Evolutionary conservation across 2,113 vertebrate genomes (phyloP), one percentile per base, ranked within the genome.

Genomic region (Peucedramus taeniatus): DNA sequence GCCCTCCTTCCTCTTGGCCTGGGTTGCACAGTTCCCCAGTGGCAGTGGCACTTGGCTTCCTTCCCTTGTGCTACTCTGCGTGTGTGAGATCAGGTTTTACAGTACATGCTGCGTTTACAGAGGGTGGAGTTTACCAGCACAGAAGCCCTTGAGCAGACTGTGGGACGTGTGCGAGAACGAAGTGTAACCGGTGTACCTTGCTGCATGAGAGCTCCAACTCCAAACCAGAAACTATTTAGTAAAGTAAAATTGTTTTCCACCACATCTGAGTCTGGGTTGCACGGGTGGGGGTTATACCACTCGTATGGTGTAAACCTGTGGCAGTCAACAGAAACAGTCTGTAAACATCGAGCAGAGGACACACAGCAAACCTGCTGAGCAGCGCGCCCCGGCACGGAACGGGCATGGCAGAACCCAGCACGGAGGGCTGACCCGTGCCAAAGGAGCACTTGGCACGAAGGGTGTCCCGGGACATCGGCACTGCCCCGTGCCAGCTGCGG

Each of bases 201-300:
- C 98, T 99, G 99, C 99, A 99, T 99, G 98, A 99, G 99, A 84
- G 99, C 98, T 98, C 98, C 98, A 94, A 99, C 99, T 97, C 99
- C 99, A 98, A 99, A 99, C 99, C 99, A 99, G 96, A 99, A 99
- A 97, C 99, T 99, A 97, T 99, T 99, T 96, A 99, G 99, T 72
- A 99, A 98, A 96, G 99, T 99, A 98, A 99, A 99, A 98, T 99
- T 99, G 98, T 99, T 99, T 98, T 99, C 99, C 96, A 99, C 99
- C 96, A 99, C 99, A 56, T 99, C 99, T 69, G 99, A 99, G 97
- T 99, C 99, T 61, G 99, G 99, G 97, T 99, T 99, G 98, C 99
- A 99, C 54, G 99, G 99, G 97, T 99, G 99, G 95, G 99, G 99
- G 93, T 99, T 99, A 98, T 99, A 99, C 99, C 99, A 99, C 96